Evolutionary conservation across 2,888 invertebrate genomes (phyloP), one percentile per base, ranked within the genome.

Genomic region (Macropis europaea): DNA sequence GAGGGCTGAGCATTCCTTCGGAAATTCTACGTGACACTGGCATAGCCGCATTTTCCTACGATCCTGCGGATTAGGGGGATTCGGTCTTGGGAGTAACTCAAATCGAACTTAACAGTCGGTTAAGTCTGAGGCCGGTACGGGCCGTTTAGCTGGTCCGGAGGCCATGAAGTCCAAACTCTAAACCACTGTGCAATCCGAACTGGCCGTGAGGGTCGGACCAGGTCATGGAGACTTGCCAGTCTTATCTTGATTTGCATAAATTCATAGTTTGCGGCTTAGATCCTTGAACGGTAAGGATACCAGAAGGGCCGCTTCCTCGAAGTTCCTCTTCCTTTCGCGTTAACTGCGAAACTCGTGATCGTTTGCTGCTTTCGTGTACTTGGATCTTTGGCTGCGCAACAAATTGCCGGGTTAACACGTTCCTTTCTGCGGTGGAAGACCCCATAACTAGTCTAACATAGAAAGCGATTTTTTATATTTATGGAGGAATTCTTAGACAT

Each of bases 171-270:
- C 79, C 71, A 56, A 69, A 70, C 48, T 63, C 74, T 82, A 82
- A 84, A 82, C 82, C 75, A 77, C 72, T 78, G 71, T 61, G 77
- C 75, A 77, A 75, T 62, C 68, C 71, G 48, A 45, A 50, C 36
- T n/a, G 60, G 45, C 60, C 43, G 45, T 40, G 66, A 54, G 68
- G 76, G 62, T 68, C 62, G 61, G 19, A 38, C 66, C 72, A 63
- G 82, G 77, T 79, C 78, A 79, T 82, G 83, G 84, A 86, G 81
- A 85, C 79, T 82, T 76, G 81, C 84, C 81, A 77, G 86, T 87
- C 89, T 89, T 90, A 90, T 90, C 90, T 83, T 81, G 87, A 90
- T 89, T 87, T 88, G 83, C 89, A 90, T 90, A 88, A 89, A 90
- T 90, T 90, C 84, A 88, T 88, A 88, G 88, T 88, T 88, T 79